Evolutionary conservation across 2,797 vertebrate species (phyloP), one percentile per base, ranked within the genome.

Genomic region (Lophura swinhoii): DNA sequence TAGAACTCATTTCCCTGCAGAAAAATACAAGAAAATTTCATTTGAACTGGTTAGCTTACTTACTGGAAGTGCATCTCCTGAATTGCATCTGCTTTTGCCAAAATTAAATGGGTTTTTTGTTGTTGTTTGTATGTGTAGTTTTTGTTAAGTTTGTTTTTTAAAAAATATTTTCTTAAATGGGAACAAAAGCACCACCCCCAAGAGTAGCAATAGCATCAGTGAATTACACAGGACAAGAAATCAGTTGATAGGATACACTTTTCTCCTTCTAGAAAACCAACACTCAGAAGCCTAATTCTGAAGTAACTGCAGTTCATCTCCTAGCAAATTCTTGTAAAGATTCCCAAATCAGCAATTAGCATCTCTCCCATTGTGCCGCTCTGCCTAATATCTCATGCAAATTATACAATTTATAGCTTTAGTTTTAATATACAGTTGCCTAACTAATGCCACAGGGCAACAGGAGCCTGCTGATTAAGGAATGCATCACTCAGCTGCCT

Each of bases 371-470:
- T 92, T 91, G 82, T 91, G 84, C 68, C 90, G 46, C 81, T 87
- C 82, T 86, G 77, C 67, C 87, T 95, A 93, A 94, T 85, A 86
- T 68, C 83, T 87, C 77, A 97, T 66, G 95, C 80, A 96, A 96
- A 95, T 91, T 55, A 93, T 20, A 87, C 77, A 88, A 96, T 94
- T 96, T 92, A 94, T 84, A 94, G 86, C 79, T 92, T 90, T 67
- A 81, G 63, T 93, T 83, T 87, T 88, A 91, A 90, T 63, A 83
- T 78, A 68, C 0, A n/a, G 78, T 88, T 89, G 87, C 85, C 3
- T 43, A 72, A 72, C 29, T 18, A 43, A 77, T 0, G 16, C 90
- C 3, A 1, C 53, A 35, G 74, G 89, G 87, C 83, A 87, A 86
- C 79, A 92, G 48, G 41, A 89, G 88, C 72, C 84, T 87, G 83